These are phyloP conservation scores for Smutsia gigantea DNA, from an alignment of 2,797 vertebrate species.

Conservation along the genomic window DNA sequence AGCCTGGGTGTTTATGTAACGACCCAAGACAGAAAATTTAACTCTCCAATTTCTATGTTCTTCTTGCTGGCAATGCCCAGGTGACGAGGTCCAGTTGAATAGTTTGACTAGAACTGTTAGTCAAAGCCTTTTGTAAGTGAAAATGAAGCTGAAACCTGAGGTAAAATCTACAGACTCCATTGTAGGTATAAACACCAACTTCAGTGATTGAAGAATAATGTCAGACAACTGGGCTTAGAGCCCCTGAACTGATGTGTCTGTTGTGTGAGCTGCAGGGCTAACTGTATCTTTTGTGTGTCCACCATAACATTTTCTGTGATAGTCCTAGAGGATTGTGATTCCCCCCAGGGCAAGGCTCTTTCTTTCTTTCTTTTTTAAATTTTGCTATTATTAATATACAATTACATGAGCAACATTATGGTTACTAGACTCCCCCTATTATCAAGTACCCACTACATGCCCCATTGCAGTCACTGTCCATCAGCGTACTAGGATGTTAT, in stretches of 20 bases:
- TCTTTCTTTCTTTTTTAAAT: neutral
- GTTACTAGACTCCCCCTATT: too few relatives aligned
- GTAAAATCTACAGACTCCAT: slow-evolving; percentile 1
- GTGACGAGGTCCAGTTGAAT: neutral
- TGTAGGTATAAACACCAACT: neutral
- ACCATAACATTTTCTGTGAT: neutral
- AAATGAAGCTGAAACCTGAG: neutral
- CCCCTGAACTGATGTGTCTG: neutral
- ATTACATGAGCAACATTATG: too few relatives aligned
- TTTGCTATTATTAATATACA: too few relatives aligned
- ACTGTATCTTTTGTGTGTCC: neutral
- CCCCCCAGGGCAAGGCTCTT: neutral
- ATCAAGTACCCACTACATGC: too few relatives aligned
- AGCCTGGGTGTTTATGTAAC: neutral
- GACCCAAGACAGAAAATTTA: neutral
- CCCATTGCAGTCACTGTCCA: too few relatives aligned
- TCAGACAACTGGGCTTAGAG: neutral
- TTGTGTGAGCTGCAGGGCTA: neutral
- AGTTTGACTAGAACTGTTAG: neutral
- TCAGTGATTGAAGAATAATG: neutral
- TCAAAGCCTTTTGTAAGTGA: neutral
- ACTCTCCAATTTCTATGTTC: neutral
- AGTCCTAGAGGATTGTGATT: neutral
- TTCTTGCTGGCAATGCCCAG: neutral
- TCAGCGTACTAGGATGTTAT: too few relatives aligned